phyloP scores from a whole-genome alignment of 1,140 invertebrate species.

The Alviniconcha marisindica region DNA sequence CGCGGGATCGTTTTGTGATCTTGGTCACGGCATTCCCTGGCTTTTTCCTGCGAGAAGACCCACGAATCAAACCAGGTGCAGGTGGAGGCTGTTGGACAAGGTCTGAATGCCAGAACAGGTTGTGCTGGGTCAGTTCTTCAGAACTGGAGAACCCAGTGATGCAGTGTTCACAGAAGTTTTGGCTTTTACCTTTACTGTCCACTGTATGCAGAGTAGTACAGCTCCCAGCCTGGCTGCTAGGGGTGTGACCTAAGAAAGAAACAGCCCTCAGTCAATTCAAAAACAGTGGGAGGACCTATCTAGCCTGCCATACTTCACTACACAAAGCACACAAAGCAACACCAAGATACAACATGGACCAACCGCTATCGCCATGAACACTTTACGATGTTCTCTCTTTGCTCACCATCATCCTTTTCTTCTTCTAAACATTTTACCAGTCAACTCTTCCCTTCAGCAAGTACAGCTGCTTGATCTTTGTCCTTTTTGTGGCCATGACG shows the following conservation, averaged over 20 bases:
- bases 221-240: not conserved
- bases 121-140: slow-evolving; percentile 10
- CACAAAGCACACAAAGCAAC: no score
- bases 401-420: no score
- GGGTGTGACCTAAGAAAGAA: slow-evolving; percentile 2
- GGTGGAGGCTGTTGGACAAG: not conserved
- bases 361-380: no score
- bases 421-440: no score
- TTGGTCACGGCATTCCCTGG: not conserved
- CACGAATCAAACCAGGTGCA: not conserved
- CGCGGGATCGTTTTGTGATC: not conserved
- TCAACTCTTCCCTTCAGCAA: no score
- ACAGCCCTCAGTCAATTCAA: slow-evolving; percentile 11
- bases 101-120: slow-evolving; percentile 3
- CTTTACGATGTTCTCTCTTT: no score
- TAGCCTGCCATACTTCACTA: no score
- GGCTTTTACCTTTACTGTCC: not conserved
- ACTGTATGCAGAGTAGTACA: not conserved
- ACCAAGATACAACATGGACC: no score
- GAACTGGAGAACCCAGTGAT: not conserved
- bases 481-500: not conserved
- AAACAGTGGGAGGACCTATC: not conserved
- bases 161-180: not conserved
- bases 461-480: not conserved
- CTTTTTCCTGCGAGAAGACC: not conserved